Base-by-base conservation (phyloP, 2,888 invertebrate species). In the Trissolcus brochymenae region DNA sequence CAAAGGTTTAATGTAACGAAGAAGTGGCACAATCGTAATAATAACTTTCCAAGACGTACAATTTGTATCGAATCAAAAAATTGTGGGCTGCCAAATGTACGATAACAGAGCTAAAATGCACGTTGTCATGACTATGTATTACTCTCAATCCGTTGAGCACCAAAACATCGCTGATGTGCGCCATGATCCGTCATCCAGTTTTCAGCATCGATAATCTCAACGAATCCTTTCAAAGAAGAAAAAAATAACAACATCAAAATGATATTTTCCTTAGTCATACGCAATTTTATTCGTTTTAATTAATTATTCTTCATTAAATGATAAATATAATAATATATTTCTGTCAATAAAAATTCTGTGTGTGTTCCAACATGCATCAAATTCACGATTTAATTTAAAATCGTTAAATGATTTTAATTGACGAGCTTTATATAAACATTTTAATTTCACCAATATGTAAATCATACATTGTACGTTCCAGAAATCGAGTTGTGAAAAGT, bases 141-240 rank as follows among this genome's bases (percentile, higher is more conserved):
- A 66, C 51, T 66, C 51, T 57, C 66, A 51, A 57, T 35, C 41
- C 51, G 57, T 40, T 53, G 53, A 59, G 53, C 67, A 59, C 54
- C 54, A 60, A 68, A 68, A 68, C 60, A 68, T 54, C 54, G 54
- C 60, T 35, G 60, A 68, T 68, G 46, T 60, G 35, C 54, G 46
- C 35, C 54, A 68, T 60, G 60, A 60, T 60, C 68, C 60, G 68
- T 68, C 68, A 68, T 68, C 68, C 35, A 68, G 68, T 68, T 68
- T 68, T 68, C 68, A 68, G 59, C 54, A 59, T 60, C 54, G 35
- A 60, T 60, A 54, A 68, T 60, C 68, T 54, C 53, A 46, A 59
- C 59, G 53, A 67, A 67, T 59, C 67, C 53, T 51, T n/a, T 14
- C 29, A 54, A 16, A 46, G 35, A 16, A n/a, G 16, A 14, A 16